Conservation (phyloP, 2,797 vertebrate genomes). For the Vireo griseus region DNA sequence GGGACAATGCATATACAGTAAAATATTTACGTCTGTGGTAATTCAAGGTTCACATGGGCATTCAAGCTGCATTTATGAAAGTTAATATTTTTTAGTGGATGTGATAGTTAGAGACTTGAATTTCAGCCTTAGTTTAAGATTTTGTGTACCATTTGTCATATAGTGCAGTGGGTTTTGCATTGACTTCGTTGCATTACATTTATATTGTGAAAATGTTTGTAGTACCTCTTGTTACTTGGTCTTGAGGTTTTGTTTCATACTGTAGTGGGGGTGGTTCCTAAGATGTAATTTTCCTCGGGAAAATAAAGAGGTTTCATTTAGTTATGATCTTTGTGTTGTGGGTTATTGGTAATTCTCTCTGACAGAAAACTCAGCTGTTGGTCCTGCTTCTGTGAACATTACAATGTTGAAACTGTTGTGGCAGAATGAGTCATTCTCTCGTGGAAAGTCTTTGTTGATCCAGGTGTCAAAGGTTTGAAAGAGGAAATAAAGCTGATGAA, state of each 20-base stretch:
- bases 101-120: not conserved
- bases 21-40: not conserved
- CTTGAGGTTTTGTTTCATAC: not conserved
- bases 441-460: constrained; percentile 17
- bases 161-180: not conserved
- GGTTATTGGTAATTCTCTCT: not conserved
- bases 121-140: not conserved
- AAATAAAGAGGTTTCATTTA: not conserved
- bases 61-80: not conserved
- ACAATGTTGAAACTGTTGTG: not conserved
- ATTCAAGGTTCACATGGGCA: not conserved
- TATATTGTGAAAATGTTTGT: not conserved
- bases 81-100: not conserved
- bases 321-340: not conserved
- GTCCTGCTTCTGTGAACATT: not conserved
- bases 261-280: not conserved
- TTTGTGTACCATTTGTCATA: not conserved
- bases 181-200: not conserved
- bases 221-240: not conserved
- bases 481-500: not conserved
- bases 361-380: not conserved
- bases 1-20: not conserved
- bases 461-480: not conserved
- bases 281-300: not conserved
- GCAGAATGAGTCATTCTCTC: not conserved